A percentile compares a stretch with the other conserved stretches of the same genome.
Conservation (phyloP, 2,797 vertebrate species). For the Parauchenoglanis punctatus region DNA sequence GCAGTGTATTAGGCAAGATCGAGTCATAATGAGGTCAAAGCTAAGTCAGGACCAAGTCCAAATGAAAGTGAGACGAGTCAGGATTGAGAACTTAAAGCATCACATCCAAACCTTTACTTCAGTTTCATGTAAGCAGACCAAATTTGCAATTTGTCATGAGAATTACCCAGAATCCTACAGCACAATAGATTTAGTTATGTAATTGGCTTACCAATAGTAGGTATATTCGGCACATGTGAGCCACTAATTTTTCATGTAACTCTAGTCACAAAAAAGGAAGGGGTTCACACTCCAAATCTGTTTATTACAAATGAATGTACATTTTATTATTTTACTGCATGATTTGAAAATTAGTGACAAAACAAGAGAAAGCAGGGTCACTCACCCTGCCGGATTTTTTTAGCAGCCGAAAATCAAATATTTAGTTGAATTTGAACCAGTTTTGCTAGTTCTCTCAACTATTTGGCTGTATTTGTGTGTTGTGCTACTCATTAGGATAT, state of each 20-base stretch:
- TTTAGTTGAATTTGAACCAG: background rate
- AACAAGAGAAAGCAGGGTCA: background rate
- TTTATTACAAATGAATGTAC: background rate
- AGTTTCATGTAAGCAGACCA: background rate
- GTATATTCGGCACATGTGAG: background rate
- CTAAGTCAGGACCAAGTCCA: slow-evolving; percentile 9
- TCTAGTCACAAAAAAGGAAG: background rate
- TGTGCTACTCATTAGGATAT: background rate
- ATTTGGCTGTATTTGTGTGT: background rate
- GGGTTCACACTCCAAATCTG: background rate
- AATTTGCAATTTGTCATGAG: background rate
- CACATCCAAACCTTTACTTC: too few relatives aligned
- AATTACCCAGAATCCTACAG: background rate
- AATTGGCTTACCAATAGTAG: background rate
- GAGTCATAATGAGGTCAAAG: background rate
- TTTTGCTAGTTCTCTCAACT: background rate
- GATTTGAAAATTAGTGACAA: background rate
- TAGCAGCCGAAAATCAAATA: background rate
- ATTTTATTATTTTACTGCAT: background rate
- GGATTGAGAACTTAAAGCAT: background rate
- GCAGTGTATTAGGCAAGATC: background rate
- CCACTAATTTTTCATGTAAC: background rate
- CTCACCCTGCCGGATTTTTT: background rate
- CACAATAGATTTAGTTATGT: background rate
- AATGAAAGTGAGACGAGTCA: background rate